Evolutionary conservation across 2,888 invertebrate genomes (phyloP), one percentile per base, ranked within the genome.

Genomic region (Idaea dimidiata): DNA sequence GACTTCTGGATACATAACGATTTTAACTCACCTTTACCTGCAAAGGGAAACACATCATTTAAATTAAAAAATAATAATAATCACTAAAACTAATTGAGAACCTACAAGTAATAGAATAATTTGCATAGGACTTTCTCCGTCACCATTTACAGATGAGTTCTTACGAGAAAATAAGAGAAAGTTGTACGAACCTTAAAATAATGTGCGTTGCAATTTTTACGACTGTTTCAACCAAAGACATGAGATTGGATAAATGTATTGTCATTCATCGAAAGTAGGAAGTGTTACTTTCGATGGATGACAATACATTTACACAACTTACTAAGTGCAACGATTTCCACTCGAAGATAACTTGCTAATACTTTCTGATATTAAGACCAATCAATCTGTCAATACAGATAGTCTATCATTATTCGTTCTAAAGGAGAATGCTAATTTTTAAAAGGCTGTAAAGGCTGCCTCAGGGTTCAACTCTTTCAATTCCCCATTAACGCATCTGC

Each of bases 11-110:
- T 14, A 7, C 43, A 0, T 10, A 43, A 43, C 14, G 43, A 14
- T 4, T 43, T 10, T 43, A 14, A 72, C 87, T 88, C 85, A 91
- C 90, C 90, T 91, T 89, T 90, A 87, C 91, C 91, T 91, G 88
- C 61, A 84, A 89, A 74, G 74, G 73, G 71, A 79, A 77, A 76
- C 66, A 59, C 60, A 59, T 64, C 66, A 65, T 79, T 74, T 75
- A 69, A 66, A 64, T 53, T 60, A 58, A 31, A 16, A 32, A 32
- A 8, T 59, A 31, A 33, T 59, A 59, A 57, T 24, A 63, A 58
- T 57, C 55, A 59, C 43, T 43, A 43, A 43, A 6, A 43, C 43
- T 43, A 43, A 43, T 43, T 64, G 61, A 64, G 61, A 66, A 69
- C 63, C 10, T 43, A 43, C 43, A 10, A 43, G 43, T 43, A 33